These are phyloP conservation scores for Rhogogaster chlorosoma DNA, from an alignment of 2,888 invertebrate species.

Conservation along the genomic window DNA sequence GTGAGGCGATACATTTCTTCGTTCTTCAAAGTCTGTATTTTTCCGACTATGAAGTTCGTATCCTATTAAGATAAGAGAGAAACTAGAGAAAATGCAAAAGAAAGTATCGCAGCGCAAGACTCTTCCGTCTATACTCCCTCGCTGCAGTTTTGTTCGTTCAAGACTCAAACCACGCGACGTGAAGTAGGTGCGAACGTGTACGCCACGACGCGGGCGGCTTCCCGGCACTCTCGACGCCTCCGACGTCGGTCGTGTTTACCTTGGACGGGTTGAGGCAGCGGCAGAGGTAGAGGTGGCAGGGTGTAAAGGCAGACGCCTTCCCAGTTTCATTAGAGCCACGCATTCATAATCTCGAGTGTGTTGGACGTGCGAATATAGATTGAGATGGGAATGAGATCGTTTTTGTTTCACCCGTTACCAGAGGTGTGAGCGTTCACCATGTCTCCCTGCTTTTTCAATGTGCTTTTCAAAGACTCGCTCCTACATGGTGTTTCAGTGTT, in stretches of 20 bases:
- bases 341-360: conserved; percentile 77
- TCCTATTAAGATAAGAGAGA: background rate
- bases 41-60: background rate
- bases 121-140: background rate
- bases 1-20: background rate
- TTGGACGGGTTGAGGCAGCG: conserved; percentile 51
- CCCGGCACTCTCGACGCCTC: conserved; percentile 44
- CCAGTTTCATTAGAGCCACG: conserved; percentile 76
- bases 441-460: conserved; percentile 17
- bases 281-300: conserved; percentile 51
- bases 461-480: conserved; percentile 13
- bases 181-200: conserved; percentile 18
- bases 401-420: conserved; percentile 72
- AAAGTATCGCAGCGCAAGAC: background rate
- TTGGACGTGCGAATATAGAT: conserved; percentile 78
- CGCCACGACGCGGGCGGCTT: background rate
- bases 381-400: conserved; percentile 77
- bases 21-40: background rate
- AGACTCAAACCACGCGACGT: background rate
- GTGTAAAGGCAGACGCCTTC: conserved; percentile 75
- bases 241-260: conserved; percentile 50
- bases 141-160: conserved; percentile 9
- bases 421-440: conserved; percentile 66
- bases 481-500: background rate
- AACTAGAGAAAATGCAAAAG: background rate